These are phyloP conservation scores for Hypotaenidia okinawae DNA, from an alignment of 2,797 vertebrate species.

Conservation along the genomic window DNA sequence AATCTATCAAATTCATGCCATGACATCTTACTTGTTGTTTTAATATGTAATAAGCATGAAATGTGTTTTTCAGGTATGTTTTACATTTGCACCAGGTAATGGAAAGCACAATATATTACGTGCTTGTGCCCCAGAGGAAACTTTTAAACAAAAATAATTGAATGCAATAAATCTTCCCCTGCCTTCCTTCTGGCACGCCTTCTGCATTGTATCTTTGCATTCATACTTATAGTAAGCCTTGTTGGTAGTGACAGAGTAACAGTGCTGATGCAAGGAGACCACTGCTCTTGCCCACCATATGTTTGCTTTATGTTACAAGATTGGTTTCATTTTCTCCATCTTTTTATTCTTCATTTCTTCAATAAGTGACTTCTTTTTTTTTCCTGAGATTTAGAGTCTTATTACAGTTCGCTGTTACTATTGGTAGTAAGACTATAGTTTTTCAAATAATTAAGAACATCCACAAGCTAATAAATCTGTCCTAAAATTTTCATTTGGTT, in stretches of 20 bases:
- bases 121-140: conserved; percentile 78
- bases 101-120: conserved; percentile 82
- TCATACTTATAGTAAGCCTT: neutral
- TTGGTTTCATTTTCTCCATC: conserved; percentile 27
- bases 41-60: conserved; percentile 78
- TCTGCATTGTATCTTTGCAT: conserved; percentile 62
- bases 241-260: conserved; percentile 35
- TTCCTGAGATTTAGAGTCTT: conserved; percentile 34
- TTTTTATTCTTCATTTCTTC: neutral
- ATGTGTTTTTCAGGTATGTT: conserved; percentile 81
- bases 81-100: conserved; percentile 82
- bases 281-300: conserved; percentile 1
- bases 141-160: conserved; percentile 82
- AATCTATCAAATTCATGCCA: conserved; percentile 78
- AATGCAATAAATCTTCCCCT: conserved; percentile 79
- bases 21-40: conserved; percentile 80
- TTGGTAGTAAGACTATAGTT: conserved; percentile 49
- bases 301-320: neutral
- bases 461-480: conserved; percentile 78
- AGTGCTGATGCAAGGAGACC: neutral
- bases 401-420: conserved; percentile 48
- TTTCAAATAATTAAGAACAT: conserved; percentile 76
- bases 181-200: conserved; percentile 45
- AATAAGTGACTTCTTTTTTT: conserved; percentile 3
- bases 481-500: conserved; percentile 69